Evolutionary conservation across 2,113 vertebrate genomes (phyloP).

Genomic region (Xiphorhynchus elegans): DNA sequence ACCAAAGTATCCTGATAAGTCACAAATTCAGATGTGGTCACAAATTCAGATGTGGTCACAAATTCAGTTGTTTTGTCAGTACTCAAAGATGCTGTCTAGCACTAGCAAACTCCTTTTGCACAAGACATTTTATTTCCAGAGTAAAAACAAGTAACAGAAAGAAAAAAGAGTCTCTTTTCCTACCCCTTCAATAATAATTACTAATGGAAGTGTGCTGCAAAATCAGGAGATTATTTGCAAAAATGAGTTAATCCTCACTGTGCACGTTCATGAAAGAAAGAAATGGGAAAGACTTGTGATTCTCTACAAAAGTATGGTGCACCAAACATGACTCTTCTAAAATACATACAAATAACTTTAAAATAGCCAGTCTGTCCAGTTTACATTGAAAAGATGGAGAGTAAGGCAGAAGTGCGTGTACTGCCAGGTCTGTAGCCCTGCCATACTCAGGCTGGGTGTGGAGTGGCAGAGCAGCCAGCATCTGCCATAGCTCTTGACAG

Average conservation of each 20-base stretch:
- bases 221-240: background rate
- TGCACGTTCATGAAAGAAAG: background rate
- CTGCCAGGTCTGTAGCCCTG: background rate
- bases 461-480: background rate
- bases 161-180: background rate
- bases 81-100: background rate
- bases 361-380: background rate
- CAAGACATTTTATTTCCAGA: background rate
- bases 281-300: background rate
- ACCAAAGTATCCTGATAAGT: background rate
- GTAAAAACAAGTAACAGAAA: background rate
- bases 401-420: background rate
- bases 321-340: background rate
- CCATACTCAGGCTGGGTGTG: background rate
- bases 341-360: background rate
- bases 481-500: background rate
- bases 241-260: background rate
- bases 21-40: background rate
- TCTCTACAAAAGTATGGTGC: background rate
- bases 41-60: background rate
- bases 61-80: background rate
- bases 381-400: rapidly evolving
- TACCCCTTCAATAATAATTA: background rate
- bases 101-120: background rate
- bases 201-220: background rate